Evolutionary conservation across 1,140 invertebrate species (phyloP), one percentile per base, ranked within the genome.

Genomic region (Drosophila repleta): DNA sequence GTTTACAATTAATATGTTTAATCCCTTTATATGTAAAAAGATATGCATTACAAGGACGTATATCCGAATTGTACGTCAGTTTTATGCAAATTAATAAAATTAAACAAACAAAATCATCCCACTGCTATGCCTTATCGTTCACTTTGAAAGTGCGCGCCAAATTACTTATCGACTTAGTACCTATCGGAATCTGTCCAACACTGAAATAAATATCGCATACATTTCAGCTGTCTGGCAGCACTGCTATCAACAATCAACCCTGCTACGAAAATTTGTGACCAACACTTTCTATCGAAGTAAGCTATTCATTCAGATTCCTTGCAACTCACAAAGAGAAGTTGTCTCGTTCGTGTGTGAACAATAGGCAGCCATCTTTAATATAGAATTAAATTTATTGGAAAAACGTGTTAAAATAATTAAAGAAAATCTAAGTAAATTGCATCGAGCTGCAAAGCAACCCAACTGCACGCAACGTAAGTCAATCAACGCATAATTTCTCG

Each of bases 21-120:
- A 77, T 74, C 80, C 81, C 82, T 84, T 85, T 84, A 78, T 84
- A 87, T 84, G 82, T 81, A 84, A 77, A 84, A 60, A 77, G 48
- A 63, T 60, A 71, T 60, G 74, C 79, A 78, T 70, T 82, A 41
- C 69, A 74, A 81, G 64, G 77, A 35, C 69, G 80, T 82, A 74
- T 75, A 71, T 35, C 39, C 17, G 7, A 46, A 49, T 43, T 48
- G 48, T 77, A 71, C 77, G 78, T 56, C 77, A 84, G 62, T 87
- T 84, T 87, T 87, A 84, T 76, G 82, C 82, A 77, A 84, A 77
- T 77, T 81, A 84, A 87, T 84, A 85, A 84, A 76, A 77, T 39
- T 58, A 67, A 64, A 63, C 74, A 61, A 79, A 75, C 71, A 57
- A 63, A 63, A 46, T 17, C 0, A 43, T 15, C n/a, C 10, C 18